Conservation (phyloP, 2,797 vertebrate genomes). For the Chiroxiphia lanceolata region DNA sequence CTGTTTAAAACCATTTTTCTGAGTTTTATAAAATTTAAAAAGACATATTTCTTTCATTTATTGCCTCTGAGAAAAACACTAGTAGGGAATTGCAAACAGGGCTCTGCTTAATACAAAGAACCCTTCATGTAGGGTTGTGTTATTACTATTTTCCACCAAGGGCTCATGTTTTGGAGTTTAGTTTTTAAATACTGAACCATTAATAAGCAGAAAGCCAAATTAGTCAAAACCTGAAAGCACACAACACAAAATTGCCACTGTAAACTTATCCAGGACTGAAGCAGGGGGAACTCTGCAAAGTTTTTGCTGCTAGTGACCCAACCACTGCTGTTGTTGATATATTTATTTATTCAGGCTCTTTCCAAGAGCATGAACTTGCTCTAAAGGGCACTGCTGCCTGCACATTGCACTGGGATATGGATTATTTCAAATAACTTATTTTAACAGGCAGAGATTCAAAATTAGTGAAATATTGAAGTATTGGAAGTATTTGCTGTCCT, state of each 20-base stretch:
- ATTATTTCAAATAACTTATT: background rate
- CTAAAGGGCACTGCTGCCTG: background rate
- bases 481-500: background rate
- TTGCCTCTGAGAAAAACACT: slow-evolving; percentile 71
- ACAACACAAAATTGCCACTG: background rate
- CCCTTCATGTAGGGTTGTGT: background rate
- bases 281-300: background rate
- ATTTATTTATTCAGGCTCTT: background rate
- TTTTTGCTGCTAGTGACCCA: background rate
- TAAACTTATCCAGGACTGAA: background rate
- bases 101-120: slow-evolving; percentile 51
- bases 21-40: slow-evolving; percentile 84
- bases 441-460: background rate
- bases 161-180: background rate
- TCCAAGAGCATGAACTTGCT: background rate
- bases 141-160: slow-evolving; percentile 22
- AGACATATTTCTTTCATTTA: slow-evolving; percentile 79
- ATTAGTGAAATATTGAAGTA: background rate
- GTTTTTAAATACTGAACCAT: slow-evolving; percentile 44
- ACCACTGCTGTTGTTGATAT: background rate
- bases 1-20: slow-evolving; percentile 88
- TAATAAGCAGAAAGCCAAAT: slow-evolving; percentile 59
- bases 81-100: slow-evolving; percentile 45
- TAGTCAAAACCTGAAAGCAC: background rate
- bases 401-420: accelerated